Percentiles rank a stretch among this genome's conserved stretches.
These are phyloP conservation scores for Yponomeuta malinellus DNA, from an alignment of 2,888 invertebrate genomes.

Conservation along the genomic window DNA sequence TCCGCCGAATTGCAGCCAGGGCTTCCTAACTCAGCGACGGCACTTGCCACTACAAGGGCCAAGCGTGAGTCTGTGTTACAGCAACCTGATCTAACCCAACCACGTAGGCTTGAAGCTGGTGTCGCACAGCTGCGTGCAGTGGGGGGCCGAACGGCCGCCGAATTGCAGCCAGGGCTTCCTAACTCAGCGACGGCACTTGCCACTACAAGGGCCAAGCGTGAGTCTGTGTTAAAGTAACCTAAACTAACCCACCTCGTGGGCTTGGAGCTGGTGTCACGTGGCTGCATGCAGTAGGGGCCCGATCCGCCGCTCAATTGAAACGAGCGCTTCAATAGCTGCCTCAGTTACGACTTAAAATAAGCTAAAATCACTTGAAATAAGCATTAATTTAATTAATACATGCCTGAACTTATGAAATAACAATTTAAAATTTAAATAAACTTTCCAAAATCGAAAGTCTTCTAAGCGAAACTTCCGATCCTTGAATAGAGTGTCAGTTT, in stretches of 20 bases:
- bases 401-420: no score
- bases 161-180: conserved; percentile 86
- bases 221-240: not conserved
- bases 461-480: no score
- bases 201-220: conserved; percentile 77
- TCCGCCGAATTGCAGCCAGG: conserved; percentile 88
- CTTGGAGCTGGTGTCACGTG: conserved; percentile 86
- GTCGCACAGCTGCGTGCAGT: conserved; percentile 88
- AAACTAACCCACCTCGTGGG: conserved; percentile 82
- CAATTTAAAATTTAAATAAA: no score
- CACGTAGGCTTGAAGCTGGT: conserved; percentile 89
- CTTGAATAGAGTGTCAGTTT: no score
- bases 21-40: conserved; percentile 83
- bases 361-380: no score
- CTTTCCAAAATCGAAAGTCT: no score
- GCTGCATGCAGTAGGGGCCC: conserved; percentile 91
- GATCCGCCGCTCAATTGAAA: conserved; percentile 87
- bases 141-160: conserved; percentile 88
- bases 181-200: conserved; percentile 87
- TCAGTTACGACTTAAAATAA: conserved; percentile 78
- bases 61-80: conserved; percentile 26
- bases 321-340: conserved; percentile 84
- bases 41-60: conserved; percentile 84
- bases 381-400: no score
- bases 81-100: conserved; percentile 63